A percentile compares a stretch with the other conserved stretches of the same genome.
phyloP scores from a whole-genome alignment of 2,797 vertebrate genomes.

The Anabacerthia variegaticeps region DNA sequence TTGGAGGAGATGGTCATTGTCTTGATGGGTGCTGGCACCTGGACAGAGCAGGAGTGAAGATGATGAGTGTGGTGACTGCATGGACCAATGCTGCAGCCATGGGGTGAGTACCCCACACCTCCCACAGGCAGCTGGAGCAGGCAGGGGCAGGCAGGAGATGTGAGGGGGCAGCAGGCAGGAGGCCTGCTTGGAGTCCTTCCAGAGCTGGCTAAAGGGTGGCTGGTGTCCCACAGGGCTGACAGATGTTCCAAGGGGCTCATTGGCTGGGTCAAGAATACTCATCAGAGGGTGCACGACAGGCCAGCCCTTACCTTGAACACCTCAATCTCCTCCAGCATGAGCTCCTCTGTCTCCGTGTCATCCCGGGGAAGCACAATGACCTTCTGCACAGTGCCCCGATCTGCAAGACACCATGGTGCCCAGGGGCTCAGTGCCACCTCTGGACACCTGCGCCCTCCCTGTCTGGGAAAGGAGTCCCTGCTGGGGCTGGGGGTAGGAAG shows the following conservation, averaged over 20 bases:
- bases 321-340: slow-evolving; percentile 96
- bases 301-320: slow-evolving; percentile 89
- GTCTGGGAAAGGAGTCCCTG: neutral
- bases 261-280: neutral
- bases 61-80: neutral
- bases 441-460: neutral
- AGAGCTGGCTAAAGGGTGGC: neutral
- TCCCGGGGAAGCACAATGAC: slow-evolving; percentile 97
- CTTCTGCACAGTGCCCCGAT: slow-evolving; percentile 95
- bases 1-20: slow-evolving; percentile 99
- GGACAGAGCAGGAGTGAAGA: neutral
- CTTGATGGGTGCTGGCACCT: slow-evolving; percentile 93
- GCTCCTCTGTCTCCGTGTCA: slow-evolving; percentile 93
- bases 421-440: neutral
- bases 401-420: slow-evolving; percentile 73
- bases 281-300: neutral
- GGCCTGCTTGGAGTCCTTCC: neutral
- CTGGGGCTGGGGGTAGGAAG: neutral
- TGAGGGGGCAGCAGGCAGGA: neutral
- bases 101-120: neutral
- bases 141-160: neutral
- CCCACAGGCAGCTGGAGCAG: neutral
- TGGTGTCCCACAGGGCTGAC: neutral
- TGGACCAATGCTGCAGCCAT: neutral
- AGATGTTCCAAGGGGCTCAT: neutral